phyloP scores from a whole-genome alignment of 2,888 invertebrate genomes.

The Noctua janthe region DNA sequence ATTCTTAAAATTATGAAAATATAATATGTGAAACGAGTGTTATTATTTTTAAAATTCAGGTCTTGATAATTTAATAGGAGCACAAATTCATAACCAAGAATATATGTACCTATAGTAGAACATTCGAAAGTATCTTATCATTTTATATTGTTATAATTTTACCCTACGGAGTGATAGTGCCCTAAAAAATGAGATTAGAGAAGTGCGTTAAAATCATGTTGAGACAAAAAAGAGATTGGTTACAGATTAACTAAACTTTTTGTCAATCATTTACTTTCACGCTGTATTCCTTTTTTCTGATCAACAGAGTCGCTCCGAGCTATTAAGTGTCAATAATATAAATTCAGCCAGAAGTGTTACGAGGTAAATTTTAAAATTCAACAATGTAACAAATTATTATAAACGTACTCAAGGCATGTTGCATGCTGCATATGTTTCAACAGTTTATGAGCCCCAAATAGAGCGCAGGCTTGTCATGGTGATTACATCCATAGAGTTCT shows the following conservation, averaged over 20 bases:
- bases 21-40: no score
- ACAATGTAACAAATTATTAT: background rate
- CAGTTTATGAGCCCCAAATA: background rate
- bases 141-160: slow-evolving; percentile 1
- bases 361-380: background rate
- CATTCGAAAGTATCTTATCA: background rate
- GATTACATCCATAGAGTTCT: background rate
- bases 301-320: background rate
- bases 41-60: no score
- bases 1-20: no score
- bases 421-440: background rate
- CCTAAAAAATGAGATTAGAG: slow-evolving; percentile 41
- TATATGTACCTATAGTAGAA: background rate
- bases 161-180: background rate
- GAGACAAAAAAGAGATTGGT: slow-evolving; percentile 51
- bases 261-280: slow-evolving; percentile 56
- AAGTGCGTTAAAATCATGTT: slow-evolving; percentile 34
- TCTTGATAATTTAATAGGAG: background rate
- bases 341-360: background rate
- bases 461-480: background rate
- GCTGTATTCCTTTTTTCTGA: slow-evolving; percentile 12
- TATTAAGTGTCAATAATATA: slow-evolving; percentile 2
- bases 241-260: slow-evolving; percentile 56
- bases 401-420: background rate
- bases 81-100: background rate